phyloP scores from a whole-genome alignment of 2,888 invertebrate genomes.

The Neria commutata region DNA sequence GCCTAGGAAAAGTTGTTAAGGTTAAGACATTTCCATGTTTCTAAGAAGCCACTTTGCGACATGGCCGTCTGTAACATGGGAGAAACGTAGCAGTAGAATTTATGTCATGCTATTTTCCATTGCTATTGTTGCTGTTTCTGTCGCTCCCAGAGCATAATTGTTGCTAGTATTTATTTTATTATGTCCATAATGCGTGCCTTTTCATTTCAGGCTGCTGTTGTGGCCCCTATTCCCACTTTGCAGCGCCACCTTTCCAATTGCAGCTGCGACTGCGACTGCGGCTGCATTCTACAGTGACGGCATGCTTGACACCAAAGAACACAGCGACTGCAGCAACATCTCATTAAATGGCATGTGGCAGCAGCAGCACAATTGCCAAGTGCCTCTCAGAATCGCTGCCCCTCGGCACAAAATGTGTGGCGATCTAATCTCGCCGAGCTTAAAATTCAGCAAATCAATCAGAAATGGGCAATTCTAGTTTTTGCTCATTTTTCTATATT shows the following conservation, averaged over 20 bases:
- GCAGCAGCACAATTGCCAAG: slow-evolving; percentile 20
- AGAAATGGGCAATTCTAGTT: slow-evolving; percentile 54
- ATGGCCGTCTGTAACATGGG: too few species aligned
- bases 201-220: slow-evolving; percentile 17
- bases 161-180: slow-evolving; percentile 52
- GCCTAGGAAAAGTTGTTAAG: too few species aligned
- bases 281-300: slow-evolving; percentile 8
- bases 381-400: slow-evolving; percentile 31
- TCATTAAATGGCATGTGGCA: slow-evolving; percentile 5
- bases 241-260: not conserved
- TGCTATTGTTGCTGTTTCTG: too few species aligned
- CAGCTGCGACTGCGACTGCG: too few species aligned
- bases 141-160: slow-evolving; percentile 53
- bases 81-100: too few species aligned
- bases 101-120: too few species aligned
- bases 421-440: too few species aligned
- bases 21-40: too few species aligned
- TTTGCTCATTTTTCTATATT: slow-evolving; percentile 30
- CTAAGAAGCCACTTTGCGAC: too few species aligned
- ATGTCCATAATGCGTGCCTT: slow-evolving; percentile 46
- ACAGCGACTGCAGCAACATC: slow-evolving; percentile 13
- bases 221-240: slow-evolving; percentile 12
- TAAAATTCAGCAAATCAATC: slow-evolving; percentile 57
- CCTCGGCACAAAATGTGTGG: slow-evolving; percentile 41
- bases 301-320: slow-evolving; percentile 22